A percentile compares a stretch with the other conserved stretches of the same genome.
These are phyloP conservation scores for Chiridota heheva DNA, from an alignment of 35 echinoderm and acorn worm genomes.

Conservation along the genomic window DNA sequence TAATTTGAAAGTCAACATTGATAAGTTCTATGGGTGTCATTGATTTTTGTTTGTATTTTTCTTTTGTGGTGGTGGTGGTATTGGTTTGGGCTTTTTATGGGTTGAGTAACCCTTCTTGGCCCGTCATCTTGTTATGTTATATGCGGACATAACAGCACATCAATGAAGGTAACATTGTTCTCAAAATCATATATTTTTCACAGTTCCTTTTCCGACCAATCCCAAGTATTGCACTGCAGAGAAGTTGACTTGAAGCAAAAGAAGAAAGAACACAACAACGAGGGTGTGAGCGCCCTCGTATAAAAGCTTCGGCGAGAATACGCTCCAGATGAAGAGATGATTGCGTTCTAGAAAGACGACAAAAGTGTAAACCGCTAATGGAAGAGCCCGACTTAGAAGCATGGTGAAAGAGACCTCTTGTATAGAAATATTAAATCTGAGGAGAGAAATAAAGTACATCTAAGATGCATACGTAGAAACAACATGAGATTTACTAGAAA, in stretches of 20 bases:
- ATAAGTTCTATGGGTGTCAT: too few species aligned
- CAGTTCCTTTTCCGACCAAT: too few species aligned
- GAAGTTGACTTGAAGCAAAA: conserved; percentile 26
- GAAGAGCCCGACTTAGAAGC: conserved; percentile 69
- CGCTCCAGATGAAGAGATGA: conserved; percentile 95
- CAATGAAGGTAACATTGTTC: too few species aligned
- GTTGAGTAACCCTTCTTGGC: too few species aligned
- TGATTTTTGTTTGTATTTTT: too few species aligned
- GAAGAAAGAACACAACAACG: conserved; percentile 2
- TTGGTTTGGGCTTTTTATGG: too few species aligned
- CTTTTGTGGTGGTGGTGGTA: too few species aligned
- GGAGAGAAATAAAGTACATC: conserved; percentile 3
- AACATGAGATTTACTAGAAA: neutral
- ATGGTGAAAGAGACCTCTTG: conserved; percentile 70
- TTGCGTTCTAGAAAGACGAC: conserved; percentile 81
- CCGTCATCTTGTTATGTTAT: too few species aligned
- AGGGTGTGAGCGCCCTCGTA: conserved; percentile 68
- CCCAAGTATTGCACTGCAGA: conserved; percentile 41
- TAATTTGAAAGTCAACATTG: too few species aligned
- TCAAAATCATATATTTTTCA: too few species aligned
- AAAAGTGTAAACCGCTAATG: conserved; percentile 80
- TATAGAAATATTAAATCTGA: conserved; percentile 35
- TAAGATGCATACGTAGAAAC: too few species aligned
- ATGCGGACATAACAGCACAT: too few species aligned
- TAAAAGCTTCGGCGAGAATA: conserved; percentile 84